A percentile compares a stretch with the other conserved stretches of the same genome.
These are phyloP conservation scores for Tangara arthus DNA, from an alignment of 2,797 vertebrate species.

Conservation along the genomic window DNA sequence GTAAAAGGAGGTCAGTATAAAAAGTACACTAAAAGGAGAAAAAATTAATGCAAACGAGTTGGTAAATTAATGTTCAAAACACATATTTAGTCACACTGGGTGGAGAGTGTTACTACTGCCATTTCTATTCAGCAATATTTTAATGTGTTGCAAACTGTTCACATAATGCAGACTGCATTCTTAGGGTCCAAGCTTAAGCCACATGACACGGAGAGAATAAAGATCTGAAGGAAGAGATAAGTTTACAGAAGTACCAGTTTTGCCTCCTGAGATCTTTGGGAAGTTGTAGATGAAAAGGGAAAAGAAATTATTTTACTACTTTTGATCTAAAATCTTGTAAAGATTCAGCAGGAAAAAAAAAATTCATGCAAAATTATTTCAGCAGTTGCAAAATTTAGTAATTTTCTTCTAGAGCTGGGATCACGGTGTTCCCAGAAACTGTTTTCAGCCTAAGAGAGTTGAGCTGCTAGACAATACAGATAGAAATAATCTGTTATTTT, in stretches of 20 bases:
- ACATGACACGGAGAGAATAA: background rate
- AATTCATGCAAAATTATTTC: background rate
- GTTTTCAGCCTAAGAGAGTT: background rate
- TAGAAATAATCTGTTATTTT: background rate
- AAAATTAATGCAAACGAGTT: background rate
- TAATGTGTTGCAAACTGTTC: background rate
- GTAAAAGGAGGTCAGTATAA: background rate
- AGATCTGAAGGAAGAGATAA: background rate
- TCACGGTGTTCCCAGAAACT: background rate
- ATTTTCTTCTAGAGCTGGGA: background rate
- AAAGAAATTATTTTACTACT: background rate
- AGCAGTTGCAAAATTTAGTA: background rate
- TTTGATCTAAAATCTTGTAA: rapidly evolving
- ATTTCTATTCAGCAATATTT: background rate
- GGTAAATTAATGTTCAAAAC: background rate
- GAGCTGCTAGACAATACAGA: background rate
- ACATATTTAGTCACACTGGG: rapidly evolving
- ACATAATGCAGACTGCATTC: background rate
- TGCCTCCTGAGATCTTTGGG: background rate
- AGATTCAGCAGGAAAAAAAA: background rate
- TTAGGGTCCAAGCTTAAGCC: background rate
- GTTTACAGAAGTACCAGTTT: background rate
- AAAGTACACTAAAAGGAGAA: background rate
- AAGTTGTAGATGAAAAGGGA: background rate
- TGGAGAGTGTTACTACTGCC: background rate